Evolutionary conservation across 2,888 invertebrate genomes (phyloP).

Genomic region (Polydrusus tereticollis): DNA sequence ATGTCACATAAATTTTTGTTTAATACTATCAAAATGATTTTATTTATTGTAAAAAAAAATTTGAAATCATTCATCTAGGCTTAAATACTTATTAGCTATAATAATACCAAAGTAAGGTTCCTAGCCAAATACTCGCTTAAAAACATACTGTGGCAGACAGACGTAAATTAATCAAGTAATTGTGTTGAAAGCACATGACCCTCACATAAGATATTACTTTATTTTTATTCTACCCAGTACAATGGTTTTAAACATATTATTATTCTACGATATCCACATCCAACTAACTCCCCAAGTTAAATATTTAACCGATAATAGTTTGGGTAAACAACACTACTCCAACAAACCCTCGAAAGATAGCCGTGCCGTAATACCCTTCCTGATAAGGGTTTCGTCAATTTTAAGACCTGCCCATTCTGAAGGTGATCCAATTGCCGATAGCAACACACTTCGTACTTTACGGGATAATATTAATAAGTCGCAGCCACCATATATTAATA

Average conservation of each 20-base stretch:
- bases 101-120: no score
- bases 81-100: no score
- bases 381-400: conserved; percentile 30
- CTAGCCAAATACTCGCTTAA: no score
- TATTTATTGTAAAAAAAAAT: not conserved
- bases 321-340: conserved; percentile 11
- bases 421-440: conserved; percentile 6
- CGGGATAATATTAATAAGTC: no score
- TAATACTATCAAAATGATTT: not conserved
- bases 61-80: no score
- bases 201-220: no score
- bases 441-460: no score
- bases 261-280: not conserved
- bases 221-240: no score
- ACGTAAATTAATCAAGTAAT: no score
- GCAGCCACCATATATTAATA: no score
- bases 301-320: conserved; percentile 12
- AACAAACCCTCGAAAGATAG: conserved; percentile 17
- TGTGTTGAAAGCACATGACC: no score
- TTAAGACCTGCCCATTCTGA: conserved; percentile 21
- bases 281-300: not conserved
- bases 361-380: conserved; percentile 8
- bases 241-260: not conserved
- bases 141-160: no score
- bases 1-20: conserved; percentile 10